Evolutionary conservation across 2,113 vertebrate species (phyloP).

Genomic region (Illadopsis cleaveri): DNA sequence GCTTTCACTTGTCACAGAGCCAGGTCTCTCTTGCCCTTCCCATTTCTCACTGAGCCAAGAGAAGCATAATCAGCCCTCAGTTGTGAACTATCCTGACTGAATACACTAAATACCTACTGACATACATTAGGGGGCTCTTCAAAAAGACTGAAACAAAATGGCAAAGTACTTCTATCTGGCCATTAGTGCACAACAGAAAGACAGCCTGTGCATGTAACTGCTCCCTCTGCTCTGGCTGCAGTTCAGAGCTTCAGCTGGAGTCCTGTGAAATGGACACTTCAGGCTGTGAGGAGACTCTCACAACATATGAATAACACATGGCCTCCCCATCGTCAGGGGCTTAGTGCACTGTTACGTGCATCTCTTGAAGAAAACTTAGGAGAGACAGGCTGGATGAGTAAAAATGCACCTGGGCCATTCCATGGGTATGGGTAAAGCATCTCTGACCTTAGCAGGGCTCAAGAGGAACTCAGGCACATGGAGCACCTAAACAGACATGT

Average conservation of each 20-base stretch:
- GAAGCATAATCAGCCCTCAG: neutral
- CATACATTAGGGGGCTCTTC: neutral
- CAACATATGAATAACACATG: neutral
- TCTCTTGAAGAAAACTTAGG: neutral
- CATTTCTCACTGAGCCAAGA: neutral
- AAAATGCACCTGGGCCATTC: neutral
- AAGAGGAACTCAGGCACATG: neutral
- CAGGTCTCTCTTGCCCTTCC: neutral
- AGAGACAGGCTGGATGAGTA: neutral
- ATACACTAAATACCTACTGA: neutral
- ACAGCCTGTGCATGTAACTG: accelerated
- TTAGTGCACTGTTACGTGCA: neutral
- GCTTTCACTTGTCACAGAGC: neutral
- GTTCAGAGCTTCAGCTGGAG: neutral
- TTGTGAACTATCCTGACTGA: neutral
- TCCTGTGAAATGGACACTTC: neutral
- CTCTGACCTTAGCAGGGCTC: neutral
- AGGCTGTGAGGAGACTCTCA: neutral
- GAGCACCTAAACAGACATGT: accelerated
- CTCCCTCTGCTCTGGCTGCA: neutral
- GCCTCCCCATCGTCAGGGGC: accelerated
- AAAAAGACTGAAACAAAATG: neutral
- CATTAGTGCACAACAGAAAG: neutral
- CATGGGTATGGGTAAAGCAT: neutral
- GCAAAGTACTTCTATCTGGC: neutral